Percentiles rank a stretch among this genome's conserved stretches.
Evolutionary conservation across 2,888 invertebrate genomes (phyloP).

Genomic region (Stenolophus ochropezus): DNA sequence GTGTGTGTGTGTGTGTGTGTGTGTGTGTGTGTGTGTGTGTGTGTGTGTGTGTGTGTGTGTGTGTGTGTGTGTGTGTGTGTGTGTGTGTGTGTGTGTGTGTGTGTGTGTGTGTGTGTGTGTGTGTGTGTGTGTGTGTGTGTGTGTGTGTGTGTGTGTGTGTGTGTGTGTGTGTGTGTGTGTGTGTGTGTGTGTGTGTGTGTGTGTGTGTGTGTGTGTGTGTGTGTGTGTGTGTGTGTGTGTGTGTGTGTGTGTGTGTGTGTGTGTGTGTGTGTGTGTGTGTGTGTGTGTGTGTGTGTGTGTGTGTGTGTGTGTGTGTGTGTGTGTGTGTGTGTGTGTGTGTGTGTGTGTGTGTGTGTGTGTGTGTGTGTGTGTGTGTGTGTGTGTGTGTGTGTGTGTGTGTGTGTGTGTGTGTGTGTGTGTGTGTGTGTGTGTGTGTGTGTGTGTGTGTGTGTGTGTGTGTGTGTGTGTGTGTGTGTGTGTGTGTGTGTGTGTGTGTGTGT

Average conservation of each 20-base stretch:
- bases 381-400: background rate
- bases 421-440: slow-evolving; percentile 6
- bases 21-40: slow-evolving; percentile 18
- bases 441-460: slow-evolving; percentile 6
- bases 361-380: too few species aligned
- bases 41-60: slow-evolving; percentile 18
- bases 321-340: too few species aligned
- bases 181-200: background rate
- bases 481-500: slow-evolving; percentile 6
- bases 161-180: slow-evolving; percentile 14
- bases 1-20: slow-evolving; percentile 14
- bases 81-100: slow-evolving; percentile 14
- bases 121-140: slow-evolving; percentile 6
- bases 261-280: too few species aligned
- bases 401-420: slow-evolving; percentile 6
- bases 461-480: slow-evolving; percentile 6
- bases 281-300: too few species aligned
- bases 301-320: too few species aligned
- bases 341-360: too few species aligned
- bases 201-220: too few species aligned
- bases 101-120: slow-evolving; percentile 18
- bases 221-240: too few species aligned
- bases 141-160: background rate
- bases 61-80: slow-evolving; percentile 7
- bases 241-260: too few species aligned